Percentiles rank a stretch among this genome's conserved stretches.
Evolutionary conservation across 2,797 vertebrate genomes (phyloP).

Genomic region (Lutjanus campechanus): DNA sequence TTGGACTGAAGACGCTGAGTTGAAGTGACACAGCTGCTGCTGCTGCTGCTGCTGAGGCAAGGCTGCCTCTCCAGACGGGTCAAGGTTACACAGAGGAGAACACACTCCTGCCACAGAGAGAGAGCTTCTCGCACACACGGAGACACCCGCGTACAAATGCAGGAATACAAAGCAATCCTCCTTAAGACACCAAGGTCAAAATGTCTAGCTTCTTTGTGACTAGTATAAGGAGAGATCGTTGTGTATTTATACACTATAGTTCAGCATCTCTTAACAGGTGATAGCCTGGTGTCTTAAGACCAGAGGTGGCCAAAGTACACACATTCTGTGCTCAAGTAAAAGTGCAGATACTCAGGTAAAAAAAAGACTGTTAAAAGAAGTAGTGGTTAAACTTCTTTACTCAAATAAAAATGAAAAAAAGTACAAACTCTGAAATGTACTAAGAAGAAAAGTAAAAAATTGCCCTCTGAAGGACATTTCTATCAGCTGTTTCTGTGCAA

Average conservation of each 20-base stretch:
- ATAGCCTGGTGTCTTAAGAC: not conserved
- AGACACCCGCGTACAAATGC: constrained; percentile 15
- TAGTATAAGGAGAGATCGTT: not conserved
- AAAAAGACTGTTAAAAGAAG: too few relatives aligned
- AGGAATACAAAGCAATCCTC: constrained; percentile 30
- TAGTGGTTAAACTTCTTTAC: too few relatives aligned
- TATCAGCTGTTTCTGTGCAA: too few relatives aligned
- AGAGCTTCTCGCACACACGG: constrained; percentile 28
- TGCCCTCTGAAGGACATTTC: too few relatives aligned
- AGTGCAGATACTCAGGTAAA: too few relatives aligned
- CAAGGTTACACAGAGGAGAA: constrained; percentile 80
- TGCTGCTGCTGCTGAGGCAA: constrained; percentile 86
- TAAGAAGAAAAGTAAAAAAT: too few relatives aligned
- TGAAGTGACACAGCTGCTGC: constrained; percentile 91
- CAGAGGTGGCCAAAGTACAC: too few relatives aligned
- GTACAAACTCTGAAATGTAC: too few relatives aligned
- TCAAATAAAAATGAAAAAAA: too few relatives aligned
- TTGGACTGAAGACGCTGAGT: constrained; percentile 90
- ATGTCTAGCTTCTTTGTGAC: not conserved
- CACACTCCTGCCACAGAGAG: constrained; percentile 32
- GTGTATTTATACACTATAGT: not conserved
- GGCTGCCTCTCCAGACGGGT: constrained; percentile 73
- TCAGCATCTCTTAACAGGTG: not conserved
- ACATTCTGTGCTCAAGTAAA: too few relatives aligned
- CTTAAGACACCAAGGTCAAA: constrained; percentile 11